Evolutionary conservation across 2,888 invertebrate genomes (phyloP).

Genomic region (Odontothrips loti): DNA sequence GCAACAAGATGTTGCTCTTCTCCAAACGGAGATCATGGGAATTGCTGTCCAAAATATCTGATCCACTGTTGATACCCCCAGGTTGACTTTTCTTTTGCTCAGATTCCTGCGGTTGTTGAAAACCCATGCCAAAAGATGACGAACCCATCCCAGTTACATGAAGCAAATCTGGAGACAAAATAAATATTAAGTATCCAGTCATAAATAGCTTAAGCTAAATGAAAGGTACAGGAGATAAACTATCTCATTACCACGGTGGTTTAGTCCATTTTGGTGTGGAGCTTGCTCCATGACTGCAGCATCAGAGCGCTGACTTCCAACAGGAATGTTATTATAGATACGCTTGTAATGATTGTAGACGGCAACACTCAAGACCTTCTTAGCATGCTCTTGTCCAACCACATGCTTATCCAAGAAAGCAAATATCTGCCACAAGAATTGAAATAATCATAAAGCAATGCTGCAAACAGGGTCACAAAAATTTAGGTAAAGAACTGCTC

Average conservation of each 20-base stretch:
- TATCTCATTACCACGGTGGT: slow-evolving; percentile 61
- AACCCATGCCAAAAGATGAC: slow-evolving; percentile 57
- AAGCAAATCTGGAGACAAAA: slow-evolving; percentile 63
- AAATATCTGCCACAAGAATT: slow-evolving; percentile 63
- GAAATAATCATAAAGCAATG: not conserved
- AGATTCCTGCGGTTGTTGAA: slow-evolving; percentile 44
- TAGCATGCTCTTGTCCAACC: slow-evolving; percentile 94
- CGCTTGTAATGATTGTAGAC: slow-evolving; percentile 99
- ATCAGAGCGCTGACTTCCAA: slow-evolving; percentile 47
- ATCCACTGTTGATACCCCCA: slow-evolving; percentile 45
- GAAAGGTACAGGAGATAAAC: slow-evolving; percentile 20
- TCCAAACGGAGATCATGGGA: slow-evolving; percentile 82
- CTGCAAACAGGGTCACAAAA: slow-evolving; percentile 10
- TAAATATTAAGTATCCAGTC: not conserved
- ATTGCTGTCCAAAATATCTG: slow-evolving; percentile 76
- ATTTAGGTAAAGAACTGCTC: not conserved
- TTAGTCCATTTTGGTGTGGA: slow-evolving; percentile 59
- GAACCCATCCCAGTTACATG: slow-evolving; percentile 78
- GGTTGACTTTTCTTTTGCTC: slow-evolving; percentile 32
- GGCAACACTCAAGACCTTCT: slow-evolving; percentile 95
- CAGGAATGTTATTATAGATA: slow-evolving; percentile 86
- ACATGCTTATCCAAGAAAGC: slow-evolving; percentile 95
- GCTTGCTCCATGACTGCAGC: slow-evolving; percentile 60
- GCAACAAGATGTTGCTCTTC: slow-evolving; percentile 91
- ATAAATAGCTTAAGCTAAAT: not conserved